phyloP scores from a whole-genome alignment of 1,140 invertebrate genomes.

The Bacillus rossius region DNA sequence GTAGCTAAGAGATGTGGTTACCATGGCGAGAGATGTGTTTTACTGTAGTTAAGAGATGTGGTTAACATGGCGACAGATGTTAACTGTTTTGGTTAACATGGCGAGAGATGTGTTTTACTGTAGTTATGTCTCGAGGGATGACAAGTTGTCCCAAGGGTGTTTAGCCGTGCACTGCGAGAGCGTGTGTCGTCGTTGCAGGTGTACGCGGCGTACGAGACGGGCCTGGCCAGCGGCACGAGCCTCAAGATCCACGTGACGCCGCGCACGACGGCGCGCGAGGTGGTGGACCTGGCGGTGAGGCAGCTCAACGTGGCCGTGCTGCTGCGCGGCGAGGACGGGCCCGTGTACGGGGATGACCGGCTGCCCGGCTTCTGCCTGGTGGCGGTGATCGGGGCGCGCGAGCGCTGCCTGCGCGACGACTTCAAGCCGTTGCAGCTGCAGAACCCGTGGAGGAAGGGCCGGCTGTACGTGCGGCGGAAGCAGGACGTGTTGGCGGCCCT shows the following conservation, averaged over 20 bases:
- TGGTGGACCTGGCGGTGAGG: slow-evolving; percentile 89
- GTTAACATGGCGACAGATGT: too few relatives aligned
- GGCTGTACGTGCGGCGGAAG: slow-evolving; percentile 85
- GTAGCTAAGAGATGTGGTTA: too few relatives aligned
- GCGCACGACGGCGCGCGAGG: slow-evolving; percentile 85
- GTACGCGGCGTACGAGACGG: slow-evolving; percentile 92
- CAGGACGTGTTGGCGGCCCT: slow-evolving; percentile 82
- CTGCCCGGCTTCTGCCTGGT: slow-evolving; percentile 88
- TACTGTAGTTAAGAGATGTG: too few relatives aligned
- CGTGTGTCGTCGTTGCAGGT: slow-evolving; percentile 68
- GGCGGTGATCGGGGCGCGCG: slow-evolving; percentile 86
- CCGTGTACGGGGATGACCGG: slow-evolving; percentile 74
- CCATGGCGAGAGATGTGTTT: too few relatives aligned
- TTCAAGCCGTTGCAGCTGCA: slow-evolving; percentile 88
- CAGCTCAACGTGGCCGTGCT: slow-evolving; percentile 91
- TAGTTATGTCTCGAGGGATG: background rate
- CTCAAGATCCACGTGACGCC: slow-evolving; percentile 89
- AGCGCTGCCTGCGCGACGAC: slow-evolving; percentile 87
- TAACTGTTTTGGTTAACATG: background rate
- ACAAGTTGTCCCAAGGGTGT: too few relatives aligned
- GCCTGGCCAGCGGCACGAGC: slow-evolving; percentile 84
- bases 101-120: background rate
- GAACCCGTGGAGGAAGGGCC: slow-evolving; percentile 91
- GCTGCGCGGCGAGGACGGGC: slow-evolving; percentile 73
- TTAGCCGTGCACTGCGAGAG: too few relatives aligned